Evolutionary conservation across 2,888 invertebrate genomes (phyloP).

Genomic region (Stenichneumon culpator): DNA sequence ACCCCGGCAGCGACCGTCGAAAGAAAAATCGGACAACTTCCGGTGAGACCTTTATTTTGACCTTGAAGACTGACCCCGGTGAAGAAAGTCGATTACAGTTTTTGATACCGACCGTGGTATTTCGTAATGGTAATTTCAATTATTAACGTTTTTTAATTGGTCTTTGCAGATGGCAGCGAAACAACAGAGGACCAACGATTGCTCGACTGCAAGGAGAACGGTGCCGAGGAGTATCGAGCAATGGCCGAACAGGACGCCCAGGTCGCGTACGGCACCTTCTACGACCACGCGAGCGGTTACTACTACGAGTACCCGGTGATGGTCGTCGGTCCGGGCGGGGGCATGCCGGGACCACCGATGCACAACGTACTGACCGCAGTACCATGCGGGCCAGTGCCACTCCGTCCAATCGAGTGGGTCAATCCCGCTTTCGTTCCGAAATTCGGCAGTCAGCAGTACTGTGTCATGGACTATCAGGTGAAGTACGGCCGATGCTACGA

Average conservation of each 20-base stretch:
- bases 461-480: constrained; percentile 82
- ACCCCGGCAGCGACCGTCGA: too few relatives aligned
- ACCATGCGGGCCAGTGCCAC: constrained; percentile 85
- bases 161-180: constrained; percentile 81
- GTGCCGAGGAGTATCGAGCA: constrained; percentile 75
- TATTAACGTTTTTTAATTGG: constrained; percentile 15
- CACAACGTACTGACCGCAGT: constrained; percentile 83
- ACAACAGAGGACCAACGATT: constrained; percentile 83
- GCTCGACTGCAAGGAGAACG: constrained; percentile 75
- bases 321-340: constrained; percentile 84
- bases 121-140: not conserved
- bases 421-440: constrained; percentile 84
- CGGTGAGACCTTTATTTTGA: too few relatives aligned
- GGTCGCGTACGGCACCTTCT: constrained; percentile 81
- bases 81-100: too few relatives aligned
- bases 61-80: too few relatives aligned
- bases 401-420: constrained; percentile 86
- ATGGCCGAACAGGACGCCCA: constrained; percentile 75
- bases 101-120: too few relatives aligned
- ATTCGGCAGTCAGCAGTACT: constrained; percentile 79
- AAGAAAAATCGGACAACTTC: too few relatives aligned
- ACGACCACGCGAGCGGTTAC: constrained; percentile 82
- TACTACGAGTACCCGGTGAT: constrained; percentile 84
- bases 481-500: constrained; percentile 65
- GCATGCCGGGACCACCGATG: constrained; percentile 78